These are phyloP conservation scores for Liopterus haemorrhoidalis DNA, from an alignment of 2,888 invertebrate genomes.

Conservation along the genomic window DNA sequence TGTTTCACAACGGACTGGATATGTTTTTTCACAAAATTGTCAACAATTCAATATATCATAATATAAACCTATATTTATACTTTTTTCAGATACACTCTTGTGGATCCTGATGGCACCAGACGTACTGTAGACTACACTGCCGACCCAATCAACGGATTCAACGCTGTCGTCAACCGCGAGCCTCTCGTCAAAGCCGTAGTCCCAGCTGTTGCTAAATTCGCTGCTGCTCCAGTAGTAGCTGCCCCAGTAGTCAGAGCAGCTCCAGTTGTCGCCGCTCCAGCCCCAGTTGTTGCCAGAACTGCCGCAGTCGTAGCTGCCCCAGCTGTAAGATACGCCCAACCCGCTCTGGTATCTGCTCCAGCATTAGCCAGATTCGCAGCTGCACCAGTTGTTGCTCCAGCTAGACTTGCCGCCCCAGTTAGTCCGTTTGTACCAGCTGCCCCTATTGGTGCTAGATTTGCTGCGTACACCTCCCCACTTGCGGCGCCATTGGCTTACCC, in stretches of 20 bases:
- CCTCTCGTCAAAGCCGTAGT: slow-evolving; percentile 39
- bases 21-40: too few relatives aligned
- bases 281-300: slow-evolving; percentile 34
- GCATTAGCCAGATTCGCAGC: slow-evolving; percentile 11
- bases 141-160: slow-evolving; percentile 51
- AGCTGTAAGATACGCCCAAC: slow-evolving; percentile 31
- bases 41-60: too few relatives aligned
- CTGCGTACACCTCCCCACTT: slow-evolving; percentile 15
- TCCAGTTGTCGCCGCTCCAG: slow-evolving; percentile 18
- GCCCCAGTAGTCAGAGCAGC: slow-evolving; percentile 18
- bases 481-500: slow-evolving; percentile 9
- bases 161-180: slow-evolving; percentile 52
- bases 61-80: too few relatives aligned
- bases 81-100: slow-evolving; percentile 52
- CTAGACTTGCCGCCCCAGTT: slow-evolving; percentile 10
- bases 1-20: too few relatives aligned
- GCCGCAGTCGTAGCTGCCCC: slow-evolving; percentile 42
- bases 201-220: slow-evolving; percentile 11
- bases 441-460: slow-evolving; percentile 10
- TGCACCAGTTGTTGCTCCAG: slow-evolving; percentile 20
- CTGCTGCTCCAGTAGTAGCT: slow-evolving; percentile 22
- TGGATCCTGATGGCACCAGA: slow-evolving; percentile 57
- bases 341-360: slow-evolving; percentile 9
- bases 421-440: slow-evolving; percentile 10
- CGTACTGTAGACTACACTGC: slow-evolving; percentile 58